A percentile compares a stretch with the other conserved stretches of the same genome.
Evolutionary conservation across 2,797 vertebrate species (phyloP).

Genomic region (Emydoidea blandingii): DNA sequence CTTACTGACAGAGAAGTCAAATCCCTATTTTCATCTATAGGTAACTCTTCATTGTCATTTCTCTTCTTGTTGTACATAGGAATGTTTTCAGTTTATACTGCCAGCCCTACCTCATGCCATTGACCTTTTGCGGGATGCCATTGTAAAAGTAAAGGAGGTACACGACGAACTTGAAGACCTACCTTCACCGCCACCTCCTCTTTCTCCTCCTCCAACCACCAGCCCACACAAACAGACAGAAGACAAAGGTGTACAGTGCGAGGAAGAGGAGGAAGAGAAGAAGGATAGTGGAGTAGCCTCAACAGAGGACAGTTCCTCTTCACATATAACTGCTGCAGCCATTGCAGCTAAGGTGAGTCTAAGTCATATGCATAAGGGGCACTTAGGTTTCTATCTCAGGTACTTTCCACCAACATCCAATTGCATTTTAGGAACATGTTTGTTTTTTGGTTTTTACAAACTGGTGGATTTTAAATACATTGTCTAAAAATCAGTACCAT

Average conservation of each 20-base stretch:
- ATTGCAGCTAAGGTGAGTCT: constrained; percentile 95
- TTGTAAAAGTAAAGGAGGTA: constrained; percentile 98
- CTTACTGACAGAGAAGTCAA: constrained; percentile 17
- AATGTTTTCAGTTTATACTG: constrained; percentile 99
- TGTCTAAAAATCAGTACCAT: not conserved
- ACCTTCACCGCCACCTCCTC: constrained; percentile 96
- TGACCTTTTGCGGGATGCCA: constrained; percentile 97
- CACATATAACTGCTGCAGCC: constrained; percentile 97
- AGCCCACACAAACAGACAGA: constrained; percentile 96
- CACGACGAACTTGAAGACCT: constrained; percentile 98
- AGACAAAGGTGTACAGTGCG: constrained; percentile 98
- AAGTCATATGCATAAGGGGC: not conserved
- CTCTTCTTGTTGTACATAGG: constrained; percentile 82
- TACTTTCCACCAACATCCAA: constrained; percentile 25
- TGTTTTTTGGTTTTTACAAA: not conserved
- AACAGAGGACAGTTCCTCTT: constrained; percentile 98
- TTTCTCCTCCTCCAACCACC: constrained; percentile 94
- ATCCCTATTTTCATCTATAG: not conserved
- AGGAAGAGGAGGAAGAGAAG: constrained; percentile 99
- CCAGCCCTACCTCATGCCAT: constrained; percentile 99
- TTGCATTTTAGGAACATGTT: not conserved
- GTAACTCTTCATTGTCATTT: constrained; percentile 60
- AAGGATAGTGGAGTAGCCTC: constrained; percentile 99
- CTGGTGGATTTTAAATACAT: not conserved
- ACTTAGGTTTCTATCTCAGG: constrained; percentile 43